Evolutionary conservation across 2,888 invertebrate genomes (phyloP).

Genomic region (Nowickia ferox): DNA sequence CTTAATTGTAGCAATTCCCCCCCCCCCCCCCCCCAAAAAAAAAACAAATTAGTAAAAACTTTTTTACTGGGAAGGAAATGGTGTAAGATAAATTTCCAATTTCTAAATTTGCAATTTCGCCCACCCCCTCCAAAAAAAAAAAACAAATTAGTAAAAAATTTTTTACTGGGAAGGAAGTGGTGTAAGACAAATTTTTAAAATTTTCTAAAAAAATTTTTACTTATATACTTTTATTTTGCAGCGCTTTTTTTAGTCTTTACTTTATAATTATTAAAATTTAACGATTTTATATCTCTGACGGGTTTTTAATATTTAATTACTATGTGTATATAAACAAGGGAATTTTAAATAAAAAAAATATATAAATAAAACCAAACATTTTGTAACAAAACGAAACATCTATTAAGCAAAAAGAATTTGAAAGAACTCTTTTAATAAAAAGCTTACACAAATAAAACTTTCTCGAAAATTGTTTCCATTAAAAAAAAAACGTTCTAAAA

Average conservation of each 20-base stretch:
- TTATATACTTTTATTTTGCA: conserved; percentile 38
- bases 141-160: background rate
- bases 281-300: conserved; percentile 59
- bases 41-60: background rate
- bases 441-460: background rate
- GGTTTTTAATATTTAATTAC: conserved; percentile 55
- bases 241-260: conserved; percentile 32
- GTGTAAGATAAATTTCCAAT: background rate
- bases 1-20: no score
- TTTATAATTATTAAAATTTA: conserved; percentile 32
- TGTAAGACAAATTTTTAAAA: background rate
- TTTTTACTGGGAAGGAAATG: background rate
- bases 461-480: conserved; percentile 11
- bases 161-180: background rate
- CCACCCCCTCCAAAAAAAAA: no score
- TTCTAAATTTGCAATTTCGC: no score
- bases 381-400: conserved; percentile 14
- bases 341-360: conserved; percentile 60
- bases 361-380: background rate
- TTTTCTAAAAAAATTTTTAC: background rate
- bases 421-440: background rate
- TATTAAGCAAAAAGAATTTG: background rate
- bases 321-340: conserved; percentile 60
- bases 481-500: conserved; percentile 26
- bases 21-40: no score